Evolutionary conservation across 2,113 vertebrate species (phyloP), one percentile per base, ranked within the genome.

Genomic region (Etheostoma spectabile): DNA sequence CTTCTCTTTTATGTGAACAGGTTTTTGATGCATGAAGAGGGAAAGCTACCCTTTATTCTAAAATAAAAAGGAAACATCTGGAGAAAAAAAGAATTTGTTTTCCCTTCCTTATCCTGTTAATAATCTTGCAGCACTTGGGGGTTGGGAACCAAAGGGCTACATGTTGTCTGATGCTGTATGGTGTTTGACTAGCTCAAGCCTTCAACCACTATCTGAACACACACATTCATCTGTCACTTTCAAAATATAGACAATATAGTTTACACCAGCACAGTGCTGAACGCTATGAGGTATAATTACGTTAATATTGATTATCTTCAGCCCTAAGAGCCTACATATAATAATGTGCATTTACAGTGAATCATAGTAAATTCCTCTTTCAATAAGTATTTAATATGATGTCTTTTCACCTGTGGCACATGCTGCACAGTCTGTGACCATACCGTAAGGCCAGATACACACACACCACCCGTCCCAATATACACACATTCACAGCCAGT

Each of bases 391-490:
- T 30, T 30, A 30, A 67, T 38, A 19, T 21, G 7, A 57, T 27
- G 13, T 16, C 0, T 60, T 42, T 67, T 74, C 38, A 85, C 65
- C 79, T 72, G 61, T 82, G 46, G 69, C 67, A 60, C 46, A 69
- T 5, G 16, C 65, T 4, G 11, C 69, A 65, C 18, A 79, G 66
- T 71, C 33, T 74, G 24, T 52, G 62, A 68, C 45, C 14, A 52
- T n/a, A 77, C 46, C 66, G 59, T 60, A 73, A 81, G 71, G 27
- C 55, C 27, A 24, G 10, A 57, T 52, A 51, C 30, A 56, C 48
- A 45, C 35, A 18, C 57, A 63, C 59, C 66, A 57, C 33, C 38
- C 38, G 38, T 10, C 8, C 8, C 38, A 10, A 52, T 24, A 68
- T 59, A 65, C 27, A 51, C 22, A 71, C 86, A 85, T 74, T 68